phyloP scores from a whole-genome alignment of 2,113 vertebrate genomes.

The Ptychochromis oligacanthus region DNA sequence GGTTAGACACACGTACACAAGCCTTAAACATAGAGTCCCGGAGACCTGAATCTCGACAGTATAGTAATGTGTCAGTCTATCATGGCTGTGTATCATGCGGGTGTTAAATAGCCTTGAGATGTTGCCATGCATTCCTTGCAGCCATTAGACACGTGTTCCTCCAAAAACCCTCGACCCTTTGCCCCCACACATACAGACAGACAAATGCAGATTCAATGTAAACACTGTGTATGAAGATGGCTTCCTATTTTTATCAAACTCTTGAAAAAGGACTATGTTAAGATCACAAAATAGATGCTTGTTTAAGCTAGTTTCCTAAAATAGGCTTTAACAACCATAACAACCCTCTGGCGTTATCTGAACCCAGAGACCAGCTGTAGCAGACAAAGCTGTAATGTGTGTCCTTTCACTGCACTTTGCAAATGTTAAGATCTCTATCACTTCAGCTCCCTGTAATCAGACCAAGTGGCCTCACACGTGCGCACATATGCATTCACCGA shows the following conservation, averaged over 20 bases:
- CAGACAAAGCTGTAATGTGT: slow-evolving; percentile 69
- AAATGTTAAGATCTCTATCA: slow-evolving; percentile 74
- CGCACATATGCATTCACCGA: not conserved
- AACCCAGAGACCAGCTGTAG: slow-evolving; percentile 54
- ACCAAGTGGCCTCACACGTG: slow-evolving; percentile 5
- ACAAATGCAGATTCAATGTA: slow-evolving; percentile 31
- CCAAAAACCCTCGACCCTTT: slow-evolving; percentile 5
- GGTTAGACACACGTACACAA: slow-evolving; percentile 74
- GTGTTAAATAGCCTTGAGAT: slow-evolving; percentile 45
- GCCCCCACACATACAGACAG: slow-evolving; percentile 26
- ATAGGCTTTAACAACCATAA: slow-evolving; percentile 58
- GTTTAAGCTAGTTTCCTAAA: slow-evolving; percentile 58
- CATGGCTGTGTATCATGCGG: slow-evolving; percentile 42
- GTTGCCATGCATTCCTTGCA: slow-evolving; percentile 61
- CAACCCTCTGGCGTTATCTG: slow-evolving; percentile 55
- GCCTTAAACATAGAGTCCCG: not conserved
- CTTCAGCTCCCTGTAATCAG: slow-evolving; percentile 46
- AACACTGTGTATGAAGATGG: slow-evolving; percentile 40
- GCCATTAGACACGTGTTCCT: slow-evolving; percentile 38
- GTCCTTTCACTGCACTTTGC: slow-evolving; percentile 49
- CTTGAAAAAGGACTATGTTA: slow-evolving; percentile 34
- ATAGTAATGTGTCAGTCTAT: slow-evolving; percentile 24
- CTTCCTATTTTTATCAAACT: slow-evolving; percentile 50
- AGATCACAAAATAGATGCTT: slow-evolving; percentile 53
- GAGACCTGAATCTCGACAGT: not conserved